Percentiles rank a stretch among this genome's conserved stretches.
Evolutionary conservation across 2,113 vertebrate genomes (phyloP).

Genomic region (Empidonax traillii): DNA sequence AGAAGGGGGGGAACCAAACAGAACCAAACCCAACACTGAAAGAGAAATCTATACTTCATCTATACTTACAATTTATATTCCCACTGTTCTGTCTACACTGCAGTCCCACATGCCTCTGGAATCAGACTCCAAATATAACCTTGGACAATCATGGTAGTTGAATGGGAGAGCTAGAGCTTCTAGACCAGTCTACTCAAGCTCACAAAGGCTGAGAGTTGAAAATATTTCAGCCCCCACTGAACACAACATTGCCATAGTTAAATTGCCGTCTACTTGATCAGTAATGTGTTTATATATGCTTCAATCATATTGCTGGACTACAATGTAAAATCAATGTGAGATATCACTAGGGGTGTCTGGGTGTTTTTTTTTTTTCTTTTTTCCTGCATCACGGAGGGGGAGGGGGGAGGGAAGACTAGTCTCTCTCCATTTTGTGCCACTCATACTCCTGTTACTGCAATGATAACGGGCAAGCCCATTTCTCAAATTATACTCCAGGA

Average conservation of each 20-base stretch:
- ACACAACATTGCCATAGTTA: not conserved
- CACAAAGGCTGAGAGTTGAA: not conserved
- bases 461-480: not conserved
- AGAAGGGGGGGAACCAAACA: not conserved
- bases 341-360: not conserved
- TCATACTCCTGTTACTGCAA: not conserved
- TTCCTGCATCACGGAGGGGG: fast-evolving
- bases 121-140: not conserved
- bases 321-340: not conserved
- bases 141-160: not conserved
- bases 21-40: not conserved
- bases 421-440: not conserved
- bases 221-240: not conserved
- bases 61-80: not conserved
- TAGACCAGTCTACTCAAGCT: not conserved
- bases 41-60: not conserved
- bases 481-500: not conserved
- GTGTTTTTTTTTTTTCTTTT: not conserved
- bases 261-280: not conserved
- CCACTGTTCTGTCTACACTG: not conserved
- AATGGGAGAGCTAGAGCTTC: not conserved
- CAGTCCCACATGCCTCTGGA: not conserved
- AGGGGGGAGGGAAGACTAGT: not conserved
- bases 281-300: not conserved
- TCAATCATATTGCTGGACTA: not conserved